These are phyloP conservation scores for Myotis planiceps DNA, from an alignment of 2,797 vertebrate genomes.

Conservation along the genomic window DNA sequence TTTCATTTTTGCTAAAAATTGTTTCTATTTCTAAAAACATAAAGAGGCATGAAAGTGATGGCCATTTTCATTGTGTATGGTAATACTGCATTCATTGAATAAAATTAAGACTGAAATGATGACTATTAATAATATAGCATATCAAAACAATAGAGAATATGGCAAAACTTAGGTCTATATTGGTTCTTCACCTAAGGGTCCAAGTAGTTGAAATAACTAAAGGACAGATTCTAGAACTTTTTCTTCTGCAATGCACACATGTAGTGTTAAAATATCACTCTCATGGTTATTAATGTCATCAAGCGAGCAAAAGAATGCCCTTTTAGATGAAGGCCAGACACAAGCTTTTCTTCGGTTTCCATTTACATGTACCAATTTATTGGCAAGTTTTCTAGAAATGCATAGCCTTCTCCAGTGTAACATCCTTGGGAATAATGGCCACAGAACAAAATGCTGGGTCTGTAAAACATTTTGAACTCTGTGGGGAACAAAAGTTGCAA, in stretches of 20 bases:
- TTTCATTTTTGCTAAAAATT: background rate
- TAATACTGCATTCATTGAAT: background rate
- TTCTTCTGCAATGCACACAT: background rate
- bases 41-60: background rate
- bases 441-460: slow-evolving; percentile 62
- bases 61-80: background rate
- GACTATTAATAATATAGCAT: background rate
- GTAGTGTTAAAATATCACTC: background rate
- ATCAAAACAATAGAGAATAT: background rate
- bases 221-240: background rate
- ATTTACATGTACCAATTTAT: slow-evolving; percentile 18
- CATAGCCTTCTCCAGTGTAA: slow-evolving; percentile 44
- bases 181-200: background rate
- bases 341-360: slow-evolving; percentile 33
- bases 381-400: slow-evolving; percentile 60
- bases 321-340: background rate
- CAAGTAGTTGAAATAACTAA: background rate
- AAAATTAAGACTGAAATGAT: background rate
- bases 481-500: slow-evolving; percentile 38
- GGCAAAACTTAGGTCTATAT: background rate
- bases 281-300: background rate
- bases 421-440: slow-evolving; percentile 54
- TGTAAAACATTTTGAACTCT: slow-evolving; percentile 69
- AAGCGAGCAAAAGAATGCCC: background rate
- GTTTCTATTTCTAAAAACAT: background rate